phyloP scores from a whole-genome alignment of 2,888 invertebrate genomes.

The Patella caerulea region DNA sequence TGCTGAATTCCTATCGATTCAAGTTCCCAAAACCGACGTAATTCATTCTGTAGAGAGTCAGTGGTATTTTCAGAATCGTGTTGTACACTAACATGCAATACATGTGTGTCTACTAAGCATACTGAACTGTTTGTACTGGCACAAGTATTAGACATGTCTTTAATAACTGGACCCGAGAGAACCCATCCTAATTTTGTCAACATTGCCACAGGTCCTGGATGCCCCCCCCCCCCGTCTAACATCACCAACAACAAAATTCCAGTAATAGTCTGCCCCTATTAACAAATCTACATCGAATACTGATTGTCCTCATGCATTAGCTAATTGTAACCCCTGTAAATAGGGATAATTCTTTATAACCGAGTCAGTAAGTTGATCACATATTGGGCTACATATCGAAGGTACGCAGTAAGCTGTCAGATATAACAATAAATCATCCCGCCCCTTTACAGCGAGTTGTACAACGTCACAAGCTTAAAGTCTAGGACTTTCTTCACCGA shows the following conservation, averaged over 20 bases:
- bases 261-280: background rate
- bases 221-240: background rate
- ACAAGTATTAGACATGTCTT: background rate
- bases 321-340: slow-evolving; percentile 3
- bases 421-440: background rate
- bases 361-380: background rate
- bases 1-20: background rate
- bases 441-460: background rate
- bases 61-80: background rate
- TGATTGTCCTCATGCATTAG: background rate
- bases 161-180: background rate
- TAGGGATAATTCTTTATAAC: background rate
- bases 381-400: slow-evolving; percentile 4
- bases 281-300: background rate
- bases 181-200: background rate
- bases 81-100: background rate
- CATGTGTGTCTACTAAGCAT: background rate
- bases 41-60: background rate
- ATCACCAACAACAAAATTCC: background rate
- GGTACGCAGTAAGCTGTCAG: slow-evolving; percentile 4
- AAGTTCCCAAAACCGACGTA: background rate
- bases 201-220: slow-evolving; percentile 1
- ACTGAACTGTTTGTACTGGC: background rate
- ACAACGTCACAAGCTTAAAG: background rate
- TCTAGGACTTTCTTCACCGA: background rate